Evolutionary conservation across 2,113 vertebrate species (phyloP), one percentile per base, ranked within the genome.

Genomic region (Oreotragus oreotragus): DNA sequence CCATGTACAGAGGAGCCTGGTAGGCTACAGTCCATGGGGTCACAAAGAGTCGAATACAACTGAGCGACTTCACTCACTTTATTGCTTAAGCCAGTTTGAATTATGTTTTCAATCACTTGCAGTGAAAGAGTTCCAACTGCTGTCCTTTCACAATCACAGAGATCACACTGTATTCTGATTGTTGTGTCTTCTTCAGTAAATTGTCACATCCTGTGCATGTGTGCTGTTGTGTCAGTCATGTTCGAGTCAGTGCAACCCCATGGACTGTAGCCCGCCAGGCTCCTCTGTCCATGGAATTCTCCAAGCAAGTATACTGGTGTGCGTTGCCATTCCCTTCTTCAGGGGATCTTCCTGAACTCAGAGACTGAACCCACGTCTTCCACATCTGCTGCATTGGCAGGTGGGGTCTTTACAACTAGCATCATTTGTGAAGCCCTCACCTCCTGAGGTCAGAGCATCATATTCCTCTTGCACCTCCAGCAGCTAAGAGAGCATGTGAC

Each of bases 1-100:
- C 27, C 58, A 60, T 14, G 58, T 6, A 60, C 12, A 60, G 58
- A 28, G 58, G 2, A 60, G 58, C 12, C 58, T 60, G 27, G 27
- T 14, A 28, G 58, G 58, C 58, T 60, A 60, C 27, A 60, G 58
- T 60, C 27, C 58, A 30, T 14, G 12, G 58, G 27, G 27, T 60
- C 58, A 0, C 27, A 60, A 60, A 60, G 58, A 60, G 27, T 60
- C 0, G 0, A 27, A 14, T 12, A 30, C 1, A 0, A 60, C 27
- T 30, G 58, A 30, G 27, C 2, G 12, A 60, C 5, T 28, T 60
- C 58, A 60, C 27, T 60, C 27, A 28, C 27, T 60, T 60, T 77
- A 33, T 49, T 45, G 23, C n/a, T 10, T 62, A 81, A 36, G 62
- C 55, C 43, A 47, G 15, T 64, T 36, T 43, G 49, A 89, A 25